Evolutionary conservation across 2,888 invertebrate genomes (phyloP).

Genomic region (Esperia sulphurella): DNA sequence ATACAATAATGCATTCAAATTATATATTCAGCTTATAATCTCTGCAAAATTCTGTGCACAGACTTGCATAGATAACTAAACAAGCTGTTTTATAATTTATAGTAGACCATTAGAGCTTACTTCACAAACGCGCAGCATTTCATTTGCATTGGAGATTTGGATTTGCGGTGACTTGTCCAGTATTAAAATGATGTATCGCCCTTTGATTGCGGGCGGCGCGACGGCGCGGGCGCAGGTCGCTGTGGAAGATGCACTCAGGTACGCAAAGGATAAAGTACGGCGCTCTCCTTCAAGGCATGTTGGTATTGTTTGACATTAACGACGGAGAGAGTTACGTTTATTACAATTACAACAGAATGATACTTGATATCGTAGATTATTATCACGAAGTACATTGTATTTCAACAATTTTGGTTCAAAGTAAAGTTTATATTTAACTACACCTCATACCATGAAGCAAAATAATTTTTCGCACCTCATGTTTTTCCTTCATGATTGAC

Average conservation of each 20-base stretch:
- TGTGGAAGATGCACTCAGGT: constrained; percentile 5
- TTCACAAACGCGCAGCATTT: constrained; percentile 55
- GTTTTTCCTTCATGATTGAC: no score
- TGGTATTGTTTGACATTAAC: constrained; percentile 31
- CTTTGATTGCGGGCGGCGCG: constrained; percentile 62
- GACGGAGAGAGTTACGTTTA: constrained; percentile 31
- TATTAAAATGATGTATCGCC: constrained; percentile 74
- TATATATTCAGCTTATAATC: constrained; percentile 68
- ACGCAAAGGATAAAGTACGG: constrained; percentile 22
- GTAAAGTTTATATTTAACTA: neutral
- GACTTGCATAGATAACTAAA: constrained; percentile 63
- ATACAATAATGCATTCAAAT: constrained; percentile 57
- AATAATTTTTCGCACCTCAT: no score
- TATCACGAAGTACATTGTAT: no score
- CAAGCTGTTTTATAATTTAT: constrained; percentile 71
- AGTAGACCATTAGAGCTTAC: constrained; percentile 61
- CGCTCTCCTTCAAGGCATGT: constrained; percentile 13
- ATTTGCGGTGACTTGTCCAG: constrained; percentile 72
- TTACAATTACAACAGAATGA: constrained; percentile 16
- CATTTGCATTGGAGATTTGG: constrained; percentile 74
- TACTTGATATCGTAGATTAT: constrained; percentile 6
- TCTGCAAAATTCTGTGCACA: constrained; percentile 68
- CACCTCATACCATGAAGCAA: no score
- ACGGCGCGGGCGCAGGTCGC: constrained; percentile 13
- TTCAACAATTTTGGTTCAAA: no score